These are phyloP conservation scores for Epinotia brunnichana DNA, from an alignment of 2,888 invertebrate genomes.

Conservation along the genomic window DNA sequence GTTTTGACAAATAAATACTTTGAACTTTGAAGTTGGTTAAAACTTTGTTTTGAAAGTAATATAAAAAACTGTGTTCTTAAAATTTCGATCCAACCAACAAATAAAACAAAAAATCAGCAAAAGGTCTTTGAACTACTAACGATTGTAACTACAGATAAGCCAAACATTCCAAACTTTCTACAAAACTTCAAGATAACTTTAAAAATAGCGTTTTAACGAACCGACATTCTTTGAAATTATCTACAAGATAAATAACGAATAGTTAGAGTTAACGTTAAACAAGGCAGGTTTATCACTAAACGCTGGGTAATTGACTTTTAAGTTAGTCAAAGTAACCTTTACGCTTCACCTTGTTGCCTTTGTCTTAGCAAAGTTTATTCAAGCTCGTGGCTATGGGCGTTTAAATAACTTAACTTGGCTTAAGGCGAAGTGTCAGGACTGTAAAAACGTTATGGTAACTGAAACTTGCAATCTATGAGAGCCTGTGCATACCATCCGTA, in stretches of 20 bases:
- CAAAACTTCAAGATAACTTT: constrained; percentile 31
- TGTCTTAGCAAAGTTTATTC: constrained; percentile 28
- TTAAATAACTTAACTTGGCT: constrained; percentile 28
- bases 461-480: not conserved
- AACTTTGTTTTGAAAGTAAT: too few relatives aligned
- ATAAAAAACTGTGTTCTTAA: too few relatives aligned
- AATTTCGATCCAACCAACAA: too few relatives aligned
- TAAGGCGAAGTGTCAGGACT: constrained; percentile 17
- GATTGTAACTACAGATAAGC: constrained; percentile 7
- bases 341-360: constrained; percentile 32
- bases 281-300: constrained; percentile 36
- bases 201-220: constrained; percentile 20
- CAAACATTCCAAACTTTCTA: constrained; percentile 5
- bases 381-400: constrained; percentile 25
- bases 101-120: too few relatives aligned
- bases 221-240: constrained; percentile 35
- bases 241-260: constrained; percentile 35
- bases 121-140: not conserved
- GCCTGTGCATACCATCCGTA: too few relatives aligned
- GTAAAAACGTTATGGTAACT: not conserved
- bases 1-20: too few relatives aligned
- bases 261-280: constrained; percentile 24
- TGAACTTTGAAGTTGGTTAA: too few relatives aligned
- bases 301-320: constrained; percentile 40
- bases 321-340: constrained; percentile 38